These are phyloP conservation scores for human DNA, from an alignment of 2,113 vertebrate species.

Conservation along the genomic window DNA sequence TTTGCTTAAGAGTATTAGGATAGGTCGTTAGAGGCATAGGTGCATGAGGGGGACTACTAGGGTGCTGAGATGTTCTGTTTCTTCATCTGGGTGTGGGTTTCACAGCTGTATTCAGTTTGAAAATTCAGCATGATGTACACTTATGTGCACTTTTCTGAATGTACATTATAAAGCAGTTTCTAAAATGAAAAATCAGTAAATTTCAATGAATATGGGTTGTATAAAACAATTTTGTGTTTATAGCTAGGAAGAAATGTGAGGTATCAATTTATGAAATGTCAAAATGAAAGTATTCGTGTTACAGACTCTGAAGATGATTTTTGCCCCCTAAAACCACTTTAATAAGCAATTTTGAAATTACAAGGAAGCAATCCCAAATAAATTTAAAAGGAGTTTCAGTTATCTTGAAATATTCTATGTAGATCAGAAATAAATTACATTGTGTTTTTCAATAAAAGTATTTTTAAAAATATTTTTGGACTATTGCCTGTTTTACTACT, in stretches of 20 bases:
- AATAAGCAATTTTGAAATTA: conserved; percentile 47
- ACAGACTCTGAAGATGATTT: not conserved
- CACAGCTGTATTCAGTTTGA: not conserved
- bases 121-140: not conserved
- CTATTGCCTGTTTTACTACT: conserved; percentile 31
- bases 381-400: conserved; percentile 20
- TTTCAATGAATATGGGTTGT: not conserved
- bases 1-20: not conserved
- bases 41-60: not conserved
- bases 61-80: not conserved
- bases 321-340: not conserved
- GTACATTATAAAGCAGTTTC: not conserved
- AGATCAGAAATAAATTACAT: not conserved
- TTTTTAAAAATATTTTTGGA: not conserved
- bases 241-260: conserved; percentile 13
- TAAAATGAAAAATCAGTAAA: not conserved
- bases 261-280: not conserved
- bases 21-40: not conserved
- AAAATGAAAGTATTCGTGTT: not conserved
- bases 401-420: not conserved
- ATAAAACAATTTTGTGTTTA: not conserved
- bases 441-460: not conserved
- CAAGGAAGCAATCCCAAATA: not conserved
- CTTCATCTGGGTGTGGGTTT: not conserved
- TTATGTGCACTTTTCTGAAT: not conserved